Conservation (phyloP, 2,113 vertebrate genomes). For the Dolichotis patagonum region DNA sequence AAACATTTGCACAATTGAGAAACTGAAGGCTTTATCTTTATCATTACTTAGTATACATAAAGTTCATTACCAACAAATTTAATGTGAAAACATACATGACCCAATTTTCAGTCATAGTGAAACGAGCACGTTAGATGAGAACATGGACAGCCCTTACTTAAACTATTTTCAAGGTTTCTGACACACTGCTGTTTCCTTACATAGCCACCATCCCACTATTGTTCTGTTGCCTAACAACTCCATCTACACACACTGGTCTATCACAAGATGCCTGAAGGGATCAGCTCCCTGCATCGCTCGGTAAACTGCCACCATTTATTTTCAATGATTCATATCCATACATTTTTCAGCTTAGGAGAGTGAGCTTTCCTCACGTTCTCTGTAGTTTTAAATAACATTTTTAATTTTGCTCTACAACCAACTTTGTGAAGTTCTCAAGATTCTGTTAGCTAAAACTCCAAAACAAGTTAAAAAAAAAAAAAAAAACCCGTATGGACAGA, state of each 20-base stretch:
- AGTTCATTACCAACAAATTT: background rate
- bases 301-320: background rate
- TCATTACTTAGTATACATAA: background rate
- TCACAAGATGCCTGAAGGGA: background rate
- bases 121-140: background rate
- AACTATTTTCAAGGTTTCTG: background rate
- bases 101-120: background rate
- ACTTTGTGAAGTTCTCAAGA: background rate
- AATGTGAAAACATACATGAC: background rate
- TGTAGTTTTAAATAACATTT: background rate
- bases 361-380: background rate
- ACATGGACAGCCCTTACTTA: background rate
- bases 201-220: background rate
- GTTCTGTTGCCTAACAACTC: background rate
- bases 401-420: constrained; percentile 31
- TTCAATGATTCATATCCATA: background rate
- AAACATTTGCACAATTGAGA: background rate
- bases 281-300: background rate
- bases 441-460: constrained; percentile 28
- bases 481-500: background rate
- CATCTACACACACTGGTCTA: background rate
- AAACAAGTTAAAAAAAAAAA: background rate
- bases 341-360: background rate
- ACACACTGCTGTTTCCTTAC: background rate
- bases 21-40: background rate